phyloP scores from a whole-genome alignment of 92 coral and sea anemone genomes.

The Porites divaricata region DNA sequence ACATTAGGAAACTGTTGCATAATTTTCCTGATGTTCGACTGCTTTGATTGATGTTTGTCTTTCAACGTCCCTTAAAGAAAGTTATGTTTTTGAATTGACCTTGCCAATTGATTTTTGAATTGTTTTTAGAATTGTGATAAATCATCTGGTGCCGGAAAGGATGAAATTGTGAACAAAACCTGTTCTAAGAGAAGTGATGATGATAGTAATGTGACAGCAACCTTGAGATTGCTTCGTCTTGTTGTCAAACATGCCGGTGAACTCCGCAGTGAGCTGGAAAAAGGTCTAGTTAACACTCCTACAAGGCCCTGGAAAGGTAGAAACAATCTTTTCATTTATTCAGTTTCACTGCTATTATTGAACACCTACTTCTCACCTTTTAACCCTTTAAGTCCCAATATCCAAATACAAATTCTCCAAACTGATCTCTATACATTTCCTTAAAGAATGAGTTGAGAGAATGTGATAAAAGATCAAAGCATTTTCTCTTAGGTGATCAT shows the following conservation, averaged over 20 bases:
- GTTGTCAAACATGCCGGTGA: slow-evolving; percentile 98
- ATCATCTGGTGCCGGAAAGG: slow-evolving; percentile 20
- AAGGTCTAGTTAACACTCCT: slow-evolving; percentile 88
- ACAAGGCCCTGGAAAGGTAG: slow-evolving; percentile 99
- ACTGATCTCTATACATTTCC: too few species aligned
- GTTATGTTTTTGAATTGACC: background rate
- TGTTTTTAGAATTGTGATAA: slow-evolving; percentile 20
- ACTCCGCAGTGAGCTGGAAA: slow-evolving; percentile 85
- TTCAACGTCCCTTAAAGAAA: too few species aligned
- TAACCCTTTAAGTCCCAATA: too few species aligned
- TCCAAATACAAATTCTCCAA: too few species aligned
- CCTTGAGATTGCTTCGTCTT: slow-evolving; percentile 92
- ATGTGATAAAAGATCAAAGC: too few species aligned
- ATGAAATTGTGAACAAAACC: slow-evolving; percentile 30
- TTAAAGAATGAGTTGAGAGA: too few species aligned
- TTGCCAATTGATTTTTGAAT: background rate
- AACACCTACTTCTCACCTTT: too few species aligned
- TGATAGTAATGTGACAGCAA: slow-evolving; percentile 98
- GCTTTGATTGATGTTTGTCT: too few species aligned
- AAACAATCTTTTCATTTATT: background rate
- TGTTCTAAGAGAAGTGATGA: slow-evolving; percentile 71
- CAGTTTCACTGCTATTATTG: background rate
- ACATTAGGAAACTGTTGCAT: too few species aligned
- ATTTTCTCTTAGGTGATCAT: too few species aligned
- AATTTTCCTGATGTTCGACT: too few species aligned